A percentile compares a stretch with the other conserved stretches of the same genome.
These are phyloP conservation scores for Tridacna crocea DNA, from an alignment of 2,888 invertebrate genomes.

Conservation along the genomic window DNA sequence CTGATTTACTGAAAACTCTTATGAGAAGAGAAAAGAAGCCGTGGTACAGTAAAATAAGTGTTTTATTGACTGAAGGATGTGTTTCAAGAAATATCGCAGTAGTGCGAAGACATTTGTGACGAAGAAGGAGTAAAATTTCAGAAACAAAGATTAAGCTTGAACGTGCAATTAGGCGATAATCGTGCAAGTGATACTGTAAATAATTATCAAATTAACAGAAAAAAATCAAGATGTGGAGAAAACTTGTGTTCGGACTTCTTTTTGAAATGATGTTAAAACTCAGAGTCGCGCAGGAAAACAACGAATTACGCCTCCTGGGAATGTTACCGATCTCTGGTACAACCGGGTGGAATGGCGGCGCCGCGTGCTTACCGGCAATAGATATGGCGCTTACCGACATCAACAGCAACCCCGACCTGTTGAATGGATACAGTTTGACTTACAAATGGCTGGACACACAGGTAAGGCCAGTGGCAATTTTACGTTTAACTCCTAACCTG, in stretches of 20 bases:
- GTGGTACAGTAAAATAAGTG: too few species aligned
- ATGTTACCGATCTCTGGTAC: slow-evolving; percentile 55
- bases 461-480: slow-evolving; percentile 7
- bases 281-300: not conserved
- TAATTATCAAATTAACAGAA: too few species aligned
- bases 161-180: too few species aligned
- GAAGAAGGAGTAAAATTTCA: too few species aligned
- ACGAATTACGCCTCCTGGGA: slow-evolving; percentile 40
- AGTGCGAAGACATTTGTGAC: too few species aligned
- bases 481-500: not conserved
- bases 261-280: not conserved
- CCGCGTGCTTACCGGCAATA: slow-evolving; percentile 51
- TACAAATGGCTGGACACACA: slow-evolving; percentile 44
- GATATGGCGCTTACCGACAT: slow-evolving; percentile 42
- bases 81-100: too few species aligned
- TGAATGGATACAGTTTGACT: slow-evolving; percentile 30
- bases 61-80: too few species aligned
- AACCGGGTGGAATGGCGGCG: slow-evolving; percentile 44
- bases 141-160: too few species aligned
- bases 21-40: too few species aligned
- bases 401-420: slow-evolving; percentile 10
- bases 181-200: too few species aligned
- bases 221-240: not conserved
- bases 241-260: not conserved
- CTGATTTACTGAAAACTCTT: too few species aligned